phyloP scores from a whole-genome alignment of 2,113 vertebrate species.

The Rhadina sibilatrix region DNA sequence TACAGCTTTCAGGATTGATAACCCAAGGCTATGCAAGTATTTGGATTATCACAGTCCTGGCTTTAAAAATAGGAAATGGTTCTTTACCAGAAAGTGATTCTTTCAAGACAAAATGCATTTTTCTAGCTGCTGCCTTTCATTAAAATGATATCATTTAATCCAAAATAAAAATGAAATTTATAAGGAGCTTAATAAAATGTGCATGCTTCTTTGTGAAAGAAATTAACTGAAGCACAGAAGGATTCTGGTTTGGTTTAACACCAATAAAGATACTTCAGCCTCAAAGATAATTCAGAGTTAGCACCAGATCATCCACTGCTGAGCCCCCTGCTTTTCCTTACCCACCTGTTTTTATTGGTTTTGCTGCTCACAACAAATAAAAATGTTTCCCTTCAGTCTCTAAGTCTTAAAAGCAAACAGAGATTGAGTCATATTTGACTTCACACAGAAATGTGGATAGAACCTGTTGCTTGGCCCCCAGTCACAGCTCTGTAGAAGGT shows the following conservation, averaged over 20 bases:
- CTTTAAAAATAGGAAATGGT: background rate
- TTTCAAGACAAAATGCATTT: slow-evolving; percentile 1
- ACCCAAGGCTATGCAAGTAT: slow-evolving; percentile 2
- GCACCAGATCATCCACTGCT: background rate
- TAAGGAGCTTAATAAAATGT: background rate
- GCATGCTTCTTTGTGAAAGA: background rate
- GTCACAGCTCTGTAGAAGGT: background rate
- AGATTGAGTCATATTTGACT: background rate
- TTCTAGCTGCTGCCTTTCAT: slow-evolving; percentile 3
- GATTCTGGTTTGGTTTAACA: background rate
- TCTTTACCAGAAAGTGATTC: background rate
- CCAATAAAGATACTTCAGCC: background rate
- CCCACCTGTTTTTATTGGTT: background rate
- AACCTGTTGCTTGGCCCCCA: background rate
- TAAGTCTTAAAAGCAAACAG: background rate
- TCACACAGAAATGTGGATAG: background rate
- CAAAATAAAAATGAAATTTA: background rate
- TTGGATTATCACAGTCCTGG: background rate
- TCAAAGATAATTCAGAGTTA: background rate
- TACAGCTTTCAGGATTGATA: slow-evolving; percentile 22
- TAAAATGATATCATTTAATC: background rate
- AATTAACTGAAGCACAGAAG: background rate
- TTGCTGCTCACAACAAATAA: background rate
- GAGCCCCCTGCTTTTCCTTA: background rate
- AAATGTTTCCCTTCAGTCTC: background rate